phyloP scores from a whole-genome alignment of 2,113 vertebrate species.

The Sinocyclocheilus grahami region DNA sequence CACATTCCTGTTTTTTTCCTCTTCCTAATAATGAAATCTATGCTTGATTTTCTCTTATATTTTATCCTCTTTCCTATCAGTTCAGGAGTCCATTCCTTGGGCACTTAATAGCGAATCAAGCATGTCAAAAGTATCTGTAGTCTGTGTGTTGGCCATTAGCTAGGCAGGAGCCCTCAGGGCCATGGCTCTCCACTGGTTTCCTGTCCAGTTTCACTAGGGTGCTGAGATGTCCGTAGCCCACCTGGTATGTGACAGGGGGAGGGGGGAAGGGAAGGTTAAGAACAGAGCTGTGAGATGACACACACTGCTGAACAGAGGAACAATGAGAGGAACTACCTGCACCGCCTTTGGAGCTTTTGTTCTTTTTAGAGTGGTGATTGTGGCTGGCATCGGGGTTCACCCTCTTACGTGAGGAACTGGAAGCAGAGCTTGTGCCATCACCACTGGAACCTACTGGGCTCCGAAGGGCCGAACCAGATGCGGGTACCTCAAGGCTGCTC shows the following conservation, averaged over 20 bases:
- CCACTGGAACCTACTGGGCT: conserved; percentile 80
- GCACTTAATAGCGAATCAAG: conserved; percentile 95
- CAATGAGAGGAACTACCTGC: conserved; percentile 95
- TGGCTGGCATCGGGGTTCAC: conserved; percentile 85
- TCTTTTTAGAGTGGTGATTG: conserved; percentile 98
- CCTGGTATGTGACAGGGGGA: conserved; percentile 97
- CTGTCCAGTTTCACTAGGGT: conserved; percentile 94
- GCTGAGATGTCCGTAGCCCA: conserved; percentile 99
- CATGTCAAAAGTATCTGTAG: conserved; percentile 90
- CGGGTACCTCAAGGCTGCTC: conserved; percentile 70
- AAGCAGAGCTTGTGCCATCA: conserved; percentile 72
- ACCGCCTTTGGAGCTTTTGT: conserved; percentile 95
- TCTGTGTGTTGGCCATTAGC: conserved; percentile 86
- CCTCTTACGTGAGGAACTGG: conserved; percentile 86
- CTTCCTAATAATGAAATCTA: conserved; percentile 70
- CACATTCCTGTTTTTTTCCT: conserved; percentile 46
- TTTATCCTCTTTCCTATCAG: conserved; percentile 48
- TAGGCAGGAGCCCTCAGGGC: conserved; percentile 86
- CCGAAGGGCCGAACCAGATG: conserved; percentile 73
- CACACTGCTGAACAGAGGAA: conserved; percentile 88
- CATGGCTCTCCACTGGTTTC: conserved; percentile 91
- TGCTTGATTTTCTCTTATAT: conserved; percentile 41
- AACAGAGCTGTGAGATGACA: conserved; percentile 91
- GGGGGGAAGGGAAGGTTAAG: conserved; percentile 92
- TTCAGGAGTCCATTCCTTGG: conserved; percentile 89